Percentiles rank a stretch among this genome's conserved stretches.
Evolutionary conservation across 2,797 vertebrate species (phyloP).

Genomic region (Sebastes trivittatus): DNA sequence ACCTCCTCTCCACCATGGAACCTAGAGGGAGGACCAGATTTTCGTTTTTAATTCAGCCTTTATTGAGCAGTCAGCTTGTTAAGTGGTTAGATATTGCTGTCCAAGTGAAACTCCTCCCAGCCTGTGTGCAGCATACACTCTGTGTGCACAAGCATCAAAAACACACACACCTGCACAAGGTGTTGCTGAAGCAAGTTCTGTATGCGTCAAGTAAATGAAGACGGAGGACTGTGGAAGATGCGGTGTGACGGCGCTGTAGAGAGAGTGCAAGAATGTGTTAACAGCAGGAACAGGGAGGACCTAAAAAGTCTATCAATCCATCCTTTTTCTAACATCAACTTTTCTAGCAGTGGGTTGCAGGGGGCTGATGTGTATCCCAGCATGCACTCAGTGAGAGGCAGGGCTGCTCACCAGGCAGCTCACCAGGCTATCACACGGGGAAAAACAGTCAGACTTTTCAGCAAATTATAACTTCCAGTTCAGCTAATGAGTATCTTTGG

Average conservation of each 20-base stretch:
- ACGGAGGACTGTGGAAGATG: not conserved
- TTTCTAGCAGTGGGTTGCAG: not conserved
- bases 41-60: not conserved
- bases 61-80: slow-evolving; percentile 9
- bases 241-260: not conserved
- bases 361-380: not conserved
- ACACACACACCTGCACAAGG: not conserved
- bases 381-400: not conserved
- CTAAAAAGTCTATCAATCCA: slow-evolving; percentile 1
- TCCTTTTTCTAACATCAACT: not conserved
- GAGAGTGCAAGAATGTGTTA: not conserved
- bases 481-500: not conserved
- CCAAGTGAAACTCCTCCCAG: not conserved
- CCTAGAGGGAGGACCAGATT: too few relatives aligned
- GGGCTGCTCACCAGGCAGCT: not conserved
- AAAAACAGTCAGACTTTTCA: not conserved
- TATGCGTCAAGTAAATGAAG: slow-evolving; percentile 25
- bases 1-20: too few relatives aligned
- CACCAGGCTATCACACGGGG: not conserved
- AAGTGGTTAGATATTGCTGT: slow-evolving; percentile 8
- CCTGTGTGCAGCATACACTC: not conserved
- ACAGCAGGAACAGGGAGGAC: not conserved
- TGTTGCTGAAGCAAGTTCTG: not conserved
- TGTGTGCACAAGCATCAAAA: not conserved
- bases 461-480: not conserved